Percentiles rank a stretch among this genome's conserved stretches.
These are phyloP conservation scores for Coturnix japonica DNA, from an alignment of 2,113 vertebrate genomes.

Conservation along the genomic window DNA sequence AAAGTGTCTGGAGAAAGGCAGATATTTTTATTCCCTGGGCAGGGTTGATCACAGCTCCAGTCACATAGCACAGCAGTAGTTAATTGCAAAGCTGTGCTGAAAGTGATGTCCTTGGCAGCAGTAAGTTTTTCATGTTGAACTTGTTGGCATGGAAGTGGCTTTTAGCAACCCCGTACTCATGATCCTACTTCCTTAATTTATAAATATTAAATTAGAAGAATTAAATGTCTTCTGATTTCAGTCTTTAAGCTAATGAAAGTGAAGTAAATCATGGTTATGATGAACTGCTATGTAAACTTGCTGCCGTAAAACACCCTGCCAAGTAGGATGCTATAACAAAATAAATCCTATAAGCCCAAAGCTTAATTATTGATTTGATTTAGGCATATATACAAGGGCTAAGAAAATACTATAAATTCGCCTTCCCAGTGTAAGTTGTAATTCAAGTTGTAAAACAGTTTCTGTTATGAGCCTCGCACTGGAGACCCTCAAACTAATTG, in stretches of 20 bases:
- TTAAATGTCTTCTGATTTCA: conserved; percentile 66
- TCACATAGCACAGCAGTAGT: not conserved
- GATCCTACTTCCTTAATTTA: conserved; percentile 60
- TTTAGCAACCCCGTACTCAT: conserved; percentile 22
- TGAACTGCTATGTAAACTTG: conserved; percentile 49
- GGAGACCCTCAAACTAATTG: not conserved
- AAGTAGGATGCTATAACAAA: conserved; percentile 28
- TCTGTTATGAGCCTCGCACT: not conserved
- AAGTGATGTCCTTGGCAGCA: conserved; percentile 32
- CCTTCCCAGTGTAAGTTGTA: conserved; percentile 19
- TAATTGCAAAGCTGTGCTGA: not conserved
- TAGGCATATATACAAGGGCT: conserved; percentile 39
- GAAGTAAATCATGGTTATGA: conserved; percentile 40
- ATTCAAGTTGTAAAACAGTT: conserved; percentile 8
- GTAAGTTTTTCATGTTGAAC: conserved; percentile 29
- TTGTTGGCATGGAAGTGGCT: conserved; percentile 29
- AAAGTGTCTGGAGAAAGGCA: not conserved
- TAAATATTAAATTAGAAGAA: conserved; percentile 61
- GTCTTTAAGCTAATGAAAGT: conserved; percentile 47
- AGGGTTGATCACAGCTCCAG: not conserved
- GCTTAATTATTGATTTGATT: conserved; percentile 50
- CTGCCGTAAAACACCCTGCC: conserved; percentile 36
- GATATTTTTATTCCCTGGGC: not conserved
- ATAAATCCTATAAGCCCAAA: conserved; percentile 31
- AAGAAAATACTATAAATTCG: conserved; percentile 25